phyloP scores from a whole-genome alignment of 1,140 invertebrate genomes.

The Thalassaphorura encarpata region DNA sequence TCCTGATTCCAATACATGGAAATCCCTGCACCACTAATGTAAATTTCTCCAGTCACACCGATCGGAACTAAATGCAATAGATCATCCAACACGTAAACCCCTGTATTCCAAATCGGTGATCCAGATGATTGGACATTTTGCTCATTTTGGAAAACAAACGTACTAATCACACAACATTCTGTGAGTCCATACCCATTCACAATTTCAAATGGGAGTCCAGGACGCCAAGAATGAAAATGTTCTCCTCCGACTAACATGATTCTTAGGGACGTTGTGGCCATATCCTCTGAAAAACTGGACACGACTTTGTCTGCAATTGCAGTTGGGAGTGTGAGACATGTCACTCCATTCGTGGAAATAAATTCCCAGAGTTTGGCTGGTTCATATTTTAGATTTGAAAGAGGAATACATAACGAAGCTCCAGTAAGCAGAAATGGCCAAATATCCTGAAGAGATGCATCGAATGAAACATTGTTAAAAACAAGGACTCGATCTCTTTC shows the following conservation, averaged over 20 bases:
- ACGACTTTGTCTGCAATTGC: background rate
- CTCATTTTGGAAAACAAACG: background rate
- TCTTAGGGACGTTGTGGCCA: background rate
- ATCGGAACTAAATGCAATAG: background rate
- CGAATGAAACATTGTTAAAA: background rate
- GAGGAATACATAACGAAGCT: background rate
- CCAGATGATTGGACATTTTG: background rate
- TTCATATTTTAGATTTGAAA: background rate
- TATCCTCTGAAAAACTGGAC: background rate
- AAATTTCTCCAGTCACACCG: conserved; percentile 4
- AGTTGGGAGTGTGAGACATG: background rate
- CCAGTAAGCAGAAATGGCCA: background rate
- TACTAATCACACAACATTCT: background rate
- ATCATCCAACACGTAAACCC: background rate
- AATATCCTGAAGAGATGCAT: background rate
- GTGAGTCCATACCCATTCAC: conserved; percentile 6
- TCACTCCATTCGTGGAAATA: background rate
- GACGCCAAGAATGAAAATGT: background rate
- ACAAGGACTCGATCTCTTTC: background rate
- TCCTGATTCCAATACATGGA: background rate
- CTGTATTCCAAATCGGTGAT: background rate
- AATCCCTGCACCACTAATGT: background rate
- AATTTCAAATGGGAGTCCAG: background rate
- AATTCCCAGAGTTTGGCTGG: background rate
- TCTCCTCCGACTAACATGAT: background rate